Base-by-base conservation (phyloP, 2,888 invertebrate genomes). In the Galerucella calmariensis region DNA sequence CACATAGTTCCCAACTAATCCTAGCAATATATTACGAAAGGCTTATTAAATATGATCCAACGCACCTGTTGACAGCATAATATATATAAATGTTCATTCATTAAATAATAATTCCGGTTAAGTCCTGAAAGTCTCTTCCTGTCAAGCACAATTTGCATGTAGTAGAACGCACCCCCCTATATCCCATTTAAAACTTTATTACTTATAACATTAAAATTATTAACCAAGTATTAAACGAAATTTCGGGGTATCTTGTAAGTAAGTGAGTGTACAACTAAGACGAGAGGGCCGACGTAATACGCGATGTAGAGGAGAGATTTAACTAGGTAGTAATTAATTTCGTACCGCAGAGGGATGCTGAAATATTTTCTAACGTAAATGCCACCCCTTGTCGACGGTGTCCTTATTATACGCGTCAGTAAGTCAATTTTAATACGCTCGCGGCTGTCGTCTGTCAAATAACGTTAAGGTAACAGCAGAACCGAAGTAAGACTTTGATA, bases 381-480 rank as follows among this genome's bases (percentile, higher is more conserved):
- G 44, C 16, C 44, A 9, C 63, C 63, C 20, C 46, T 65, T 44
- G 63, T 44, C 63, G 63, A 65, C 63, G 73, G 67, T 62, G 67
- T 46, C 58, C 56, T 69, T 41, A 83, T 84, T 83, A 84, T 79
- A 84, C 84, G 83, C 84, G 81, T 82, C 83, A 79, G 79, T 79
- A 83, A 84, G 83, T 83, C 84, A 84, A 84, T 84, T 84, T 83
- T 81, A 79, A 78, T 79, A 75, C 76, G 81, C 84, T 82, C 74
- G 75, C 65, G 82, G 83, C 82, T 76, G 76, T 78, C 78, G 79
- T 78, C 82, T 82, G 82, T 82, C 82, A 82, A 83, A 82, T 81
- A 79, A 79, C 51, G 67, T 69, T 53, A 56, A 48, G 62, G 66
- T 53, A 56, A 44, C 20, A 4, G 69, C 48, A 62, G 62, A 62